Evolutionary conservation across 2,113 vertebrate genomes (phyloP), one percentile per base, ranked within the genome.

Genomic region (Pica pica): DNA sequence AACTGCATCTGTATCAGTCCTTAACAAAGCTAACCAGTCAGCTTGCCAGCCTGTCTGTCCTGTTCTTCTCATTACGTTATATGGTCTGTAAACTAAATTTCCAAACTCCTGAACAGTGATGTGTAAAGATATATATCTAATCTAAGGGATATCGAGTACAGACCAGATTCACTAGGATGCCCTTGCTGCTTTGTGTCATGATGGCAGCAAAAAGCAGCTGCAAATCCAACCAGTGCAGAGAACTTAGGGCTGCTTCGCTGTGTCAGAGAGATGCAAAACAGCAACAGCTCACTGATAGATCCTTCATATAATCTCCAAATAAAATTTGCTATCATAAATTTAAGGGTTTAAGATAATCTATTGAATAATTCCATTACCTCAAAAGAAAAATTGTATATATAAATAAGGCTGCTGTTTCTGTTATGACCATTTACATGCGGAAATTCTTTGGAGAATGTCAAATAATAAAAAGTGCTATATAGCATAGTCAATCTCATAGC

Each of bases 111-210:
- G n/a, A 90, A 35, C 31, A 87, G 41, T 61, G 57, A 73, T 52
- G 10, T 68, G 27, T 27, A 69, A 84, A 95, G 57, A 89, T 82
- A 56, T 49, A 35, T 65, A 47, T 63, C 60, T 94, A 80, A 93
- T 81, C 76, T 83, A 64, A 74, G 47, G 61, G n/a, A 60, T 90
- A 39, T 57, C 49, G 79, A 33, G 79, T 88, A 82, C 28, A 87
- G 64, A 65, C 41, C 61, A 92, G 65, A 63, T 73, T 89, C 44
- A 88, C 24, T n/a, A 83, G 50, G 50, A 75, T 0, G 0, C 44
- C 64, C 24, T 65, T 75, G 9, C 94, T 96, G 91, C 27, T 95
- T 90, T 92, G 30, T 87, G 56, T 97, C 93, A 96, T 22, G n/a
- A 50, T 87, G 59, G 81, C 91, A 89, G 75, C 37, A 80, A 49